Evolutionary conservation across 2,797 vertebrate genomes (phyloP), one percentile per base, ranked within the genome.

Genomic region (Hippopotamyrus pictus): DNA sequence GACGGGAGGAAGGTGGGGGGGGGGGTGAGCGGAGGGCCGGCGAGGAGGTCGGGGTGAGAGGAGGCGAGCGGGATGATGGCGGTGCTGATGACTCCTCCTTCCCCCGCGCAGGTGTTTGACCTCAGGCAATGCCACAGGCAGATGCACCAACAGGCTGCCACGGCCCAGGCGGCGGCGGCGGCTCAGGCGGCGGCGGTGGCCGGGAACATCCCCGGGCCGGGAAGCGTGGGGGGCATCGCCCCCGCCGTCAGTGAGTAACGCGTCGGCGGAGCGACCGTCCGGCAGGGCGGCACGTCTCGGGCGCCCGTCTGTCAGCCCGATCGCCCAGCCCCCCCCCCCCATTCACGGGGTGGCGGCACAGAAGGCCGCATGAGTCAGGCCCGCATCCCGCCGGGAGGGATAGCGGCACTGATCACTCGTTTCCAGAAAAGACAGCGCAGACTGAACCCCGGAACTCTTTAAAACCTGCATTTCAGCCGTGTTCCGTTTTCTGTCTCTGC

Each of bases 81-180:
- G 22, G 5, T 14, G 41, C 41, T 29, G 46, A 12, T 12, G 22
- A n/a, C 46, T 6, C 1, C 2, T 1, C 48, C 6, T 1, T 51
- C n/a, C 48, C 44, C 22, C 44, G 62, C 83, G 37, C 90, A 97
- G 96, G 96, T 96, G 83, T 97, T 96, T 25, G 96, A 95, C 92
- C 93, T 96, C 87, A 92, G 96, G 48, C 96, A 96, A 94, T 96
- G 96, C 89, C 94, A 97, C 91, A 93, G 96, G 33, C 96, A 97
- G 94, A 97, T 97, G 96, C 96, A 96, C 93, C 96, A 96, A 91
- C 96, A 97, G 89, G 96, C 96, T 0, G 96, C 96, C 0, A 96
- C 96, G 0, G 96, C 96, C 0, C 96, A 96, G 89, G 96, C 96
- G 0, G 96, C 96, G 0, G 96, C 96, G 0, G 95, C 96, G 0